Percentiles rank a stretch among this genome's conserved stretches.
Evolutionary conservation across 2,888 invertebrate genomes (phyloP).

Genomic region (Papilio protenor): DNA sequence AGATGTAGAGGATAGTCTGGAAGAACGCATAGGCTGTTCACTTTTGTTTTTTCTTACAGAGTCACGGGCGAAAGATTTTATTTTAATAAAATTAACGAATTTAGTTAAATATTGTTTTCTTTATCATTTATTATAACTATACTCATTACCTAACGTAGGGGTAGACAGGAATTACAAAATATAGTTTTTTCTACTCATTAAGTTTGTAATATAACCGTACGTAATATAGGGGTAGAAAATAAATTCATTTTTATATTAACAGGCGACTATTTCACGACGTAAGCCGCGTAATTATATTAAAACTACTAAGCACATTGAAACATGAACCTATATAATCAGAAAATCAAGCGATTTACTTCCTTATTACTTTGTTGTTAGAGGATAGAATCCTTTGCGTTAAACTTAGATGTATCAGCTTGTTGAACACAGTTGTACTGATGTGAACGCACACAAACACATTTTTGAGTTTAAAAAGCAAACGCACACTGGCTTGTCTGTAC

Average conservation of each 20-base stretch:
- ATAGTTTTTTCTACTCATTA: not conserved
- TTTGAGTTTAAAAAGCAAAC: conserved; percentile 48
- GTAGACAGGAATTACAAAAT: not conserved
- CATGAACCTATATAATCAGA: conserved; percentile 31
- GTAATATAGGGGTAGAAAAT: conserved; percentile 4
- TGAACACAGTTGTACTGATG: conserved; percentile 43
- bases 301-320: conserved; percentile 43
- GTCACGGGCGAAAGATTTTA: too few species aligned
- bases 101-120: too few species aligned
- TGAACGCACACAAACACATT: conserved; percentile 38
- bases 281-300: conserved; percentile 42
- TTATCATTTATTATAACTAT: not conserved
- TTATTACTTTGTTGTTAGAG: not conserved
- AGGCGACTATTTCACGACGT: conserved; percentile 32
- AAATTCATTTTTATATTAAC: conserved; percentile 39
- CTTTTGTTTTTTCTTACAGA: too few species aligned
- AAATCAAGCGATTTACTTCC: conserved; percentile 33
- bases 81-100: too few species aligned
- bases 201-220: not conserved
- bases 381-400: conserved; percentile 22
- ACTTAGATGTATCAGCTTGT: conserved; percentile 43
- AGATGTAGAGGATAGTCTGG: too few species aligned
- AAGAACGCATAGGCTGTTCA: too few species aligned
- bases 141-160: too few species aligned
- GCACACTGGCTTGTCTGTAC: conserved; percentile 50